phyloP scores from a whole-genome alignment of 2,113 vertebrate species.

The Gallinago undulata region DNA sequence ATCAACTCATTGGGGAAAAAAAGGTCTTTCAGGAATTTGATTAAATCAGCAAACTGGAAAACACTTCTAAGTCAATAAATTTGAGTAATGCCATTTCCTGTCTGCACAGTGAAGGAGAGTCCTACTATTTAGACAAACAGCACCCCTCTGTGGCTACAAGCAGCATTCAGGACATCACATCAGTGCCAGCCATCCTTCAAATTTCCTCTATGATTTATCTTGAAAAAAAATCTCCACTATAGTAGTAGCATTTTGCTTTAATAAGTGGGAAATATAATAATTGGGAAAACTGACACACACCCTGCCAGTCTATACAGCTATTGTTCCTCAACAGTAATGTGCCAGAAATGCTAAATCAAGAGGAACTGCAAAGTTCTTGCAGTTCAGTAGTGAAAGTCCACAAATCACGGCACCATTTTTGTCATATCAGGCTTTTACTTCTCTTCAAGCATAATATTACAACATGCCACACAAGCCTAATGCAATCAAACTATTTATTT shows the following conservation, averaged over 20 bases:
- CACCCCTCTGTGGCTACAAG: slow-evolving; percentile 35
- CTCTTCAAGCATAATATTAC: not conserved
- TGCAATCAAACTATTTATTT: not conserved
- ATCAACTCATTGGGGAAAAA: not conserved
- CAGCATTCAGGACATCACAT: not conserved
- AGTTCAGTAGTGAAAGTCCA: not conserved
- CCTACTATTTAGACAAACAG: not conserved
- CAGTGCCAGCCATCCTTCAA: not conserved
- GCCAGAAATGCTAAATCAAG: not conserved
- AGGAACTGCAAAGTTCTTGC: not conserved
- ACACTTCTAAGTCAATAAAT: not conserved
- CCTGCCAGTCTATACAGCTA: not conserved
- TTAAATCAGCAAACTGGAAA: not conserved
- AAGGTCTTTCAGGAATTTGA: not conserved
- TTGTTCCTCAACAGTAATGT: not conserved
- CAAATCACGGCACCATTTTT: not conserved
- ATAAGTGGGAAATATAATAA: not conserved
- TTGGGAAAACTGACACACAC: not conserved
- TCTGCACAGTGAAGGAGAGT: not conserved
- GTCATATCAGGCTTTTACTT: not conserved
- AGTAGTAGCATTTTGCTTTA: not conserved
- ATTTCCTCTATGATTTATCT: not conserved
- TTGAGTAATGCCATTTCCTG: not conserved
- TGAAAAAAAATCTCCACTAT: not conserved
- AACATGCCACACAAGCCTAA: not conserved